Evolutionary conservation across 1,140 invertebrate species (phyloP).

Genomic region (Diabrotica virgifera): DNA sequence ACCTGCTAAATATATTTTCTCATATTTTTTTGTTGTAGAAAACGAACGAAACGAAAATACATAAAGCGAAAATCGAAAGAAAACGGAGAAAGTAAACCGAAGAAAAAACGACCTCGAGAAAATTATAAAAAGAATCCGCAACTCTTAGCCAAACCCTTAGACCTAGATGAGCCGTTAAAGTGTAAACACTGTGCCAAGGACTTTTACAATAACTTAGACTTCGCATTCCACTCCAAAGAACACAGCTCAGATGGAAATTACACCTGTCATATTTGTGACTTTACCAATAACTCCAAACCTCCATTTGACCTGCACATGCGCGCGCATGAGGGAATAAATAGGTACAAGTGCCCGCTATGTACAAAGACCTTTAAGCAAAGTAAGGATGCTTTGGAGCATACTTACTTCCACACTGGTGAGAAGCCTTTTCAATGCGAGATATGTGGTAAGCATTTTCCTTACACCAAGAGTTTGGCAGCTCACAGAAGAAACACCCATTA

Average conservation of each 20-base stretch:
- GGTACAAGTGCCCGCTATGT: conserved; percentile 67
- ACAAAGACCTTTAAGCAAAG: conserved; percentile 53
- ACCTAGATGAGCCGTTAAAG: conserved; percentile 43
- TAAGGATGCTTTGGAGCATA: conserved; percentile 35
- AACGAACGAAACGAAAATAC: conserved; percentile 5
- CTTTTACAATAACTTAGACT: conserved; percentile 38
- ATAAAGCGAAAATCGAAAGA: conserved; percentile 3
- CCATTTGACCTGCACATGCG: conserved; percentile 40
- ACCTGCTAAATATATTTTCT: background rate
- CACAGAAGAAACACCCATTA: conserved; percentile 15
- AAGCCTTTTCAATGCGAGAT: conserved; percentile 58
- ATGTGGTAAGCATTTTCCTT: conserved; percentile 68
- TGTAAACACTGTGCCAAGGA: conserved; percentile 41
- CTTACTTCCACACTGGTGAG: conserved; percentile 53
- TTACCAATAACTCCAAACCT: conserved; percentile 47
- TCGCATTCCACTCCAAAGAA: conserved; percentile 41
- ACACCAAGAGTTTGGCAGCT: conserved; percentile 13
- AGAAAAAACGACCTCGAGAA: background rate
- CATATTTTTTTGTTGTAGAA: background rate
- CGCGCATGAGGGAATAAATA: conserved; percentile 71
- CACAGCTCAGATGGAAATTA: conserved; percentile 43
- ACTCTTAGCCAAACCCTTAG: conserved; percentile 45
- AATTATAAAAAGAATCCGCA: background rate
- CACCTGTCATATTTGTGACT: conserved; percentile 49
- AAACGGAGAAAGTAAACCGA: background rate